Percentiles rank a stretch among this genome's conserved stretches.
Conservation (phyloP, 1,140 invertebrate species). For the Drosophila equinoxialis region DNA sequence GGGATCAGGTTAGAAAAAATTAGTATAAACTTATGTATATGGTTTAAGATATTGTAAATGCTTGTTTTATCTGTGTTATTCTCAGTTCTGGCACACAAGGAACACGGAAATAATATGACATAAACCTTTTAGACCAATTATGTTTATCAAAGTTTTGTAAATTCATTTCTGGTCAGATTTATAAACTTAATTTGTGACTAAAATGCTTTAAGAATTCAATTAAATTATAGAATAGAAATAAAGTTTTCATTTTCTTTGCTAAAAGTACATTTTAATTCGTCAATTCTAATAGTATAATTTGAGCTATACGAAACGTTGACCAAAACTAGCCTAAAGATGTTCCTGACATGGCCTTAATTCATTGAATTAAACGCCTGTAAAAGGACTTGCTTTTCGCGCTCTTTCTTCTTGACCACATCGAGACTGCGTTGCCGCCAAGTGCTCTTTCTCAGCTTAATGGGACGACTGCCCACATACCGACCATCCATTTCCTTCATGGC, state of each 20-base stretch:
- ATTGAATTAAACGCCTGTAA: constrained; percentile 86
- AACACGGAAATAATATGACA: too few relatives aligned
- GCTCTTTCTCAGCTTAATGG: constrained; percentile 98
- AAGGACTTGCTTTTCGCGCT: constrained; percentile 93
- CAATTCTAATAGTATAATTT: constrained; percentile 55
- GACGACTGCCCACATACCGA: constrained; percentile 97
- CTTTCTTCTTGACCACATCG: constrained; percentile 96
- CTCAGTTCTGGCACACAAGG: too few relatives aligned
- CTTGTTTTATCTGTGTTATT: too few relatives aligned
- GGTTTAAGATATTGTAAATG: not conserved
- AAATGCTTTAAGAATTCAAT: too few relatives aligned
- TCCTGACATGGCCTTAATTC: constrained; percentile 37
- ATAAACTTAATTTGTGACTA: not conserved
- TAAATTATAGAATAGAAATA: not conserved
- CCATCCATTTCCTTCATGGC: constrained; percentile 99
- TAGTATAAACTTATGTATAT: not conserved
- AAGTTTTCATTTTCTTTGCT: constrained; percentile 33
- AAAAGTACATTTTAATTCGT: constrained; percentile 58
- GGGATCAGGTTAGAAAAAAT: not conserved
- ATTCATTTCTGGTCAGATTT: not conserved
- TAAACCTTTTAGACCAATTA: not conserved
- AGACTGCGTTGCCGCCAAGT: constrained; percentile 97
- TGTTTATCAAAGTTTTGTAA: not conserved
- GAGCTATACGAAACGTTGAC: constrained; percentile 56
- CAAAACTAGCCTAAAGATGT: constrained; percentile 69